These are phyloP conservation scores for Brachyistius frenatus DNA, from an alignment of 2,113 vertebrate genomes.

Conservation along the genomic window DNA sequence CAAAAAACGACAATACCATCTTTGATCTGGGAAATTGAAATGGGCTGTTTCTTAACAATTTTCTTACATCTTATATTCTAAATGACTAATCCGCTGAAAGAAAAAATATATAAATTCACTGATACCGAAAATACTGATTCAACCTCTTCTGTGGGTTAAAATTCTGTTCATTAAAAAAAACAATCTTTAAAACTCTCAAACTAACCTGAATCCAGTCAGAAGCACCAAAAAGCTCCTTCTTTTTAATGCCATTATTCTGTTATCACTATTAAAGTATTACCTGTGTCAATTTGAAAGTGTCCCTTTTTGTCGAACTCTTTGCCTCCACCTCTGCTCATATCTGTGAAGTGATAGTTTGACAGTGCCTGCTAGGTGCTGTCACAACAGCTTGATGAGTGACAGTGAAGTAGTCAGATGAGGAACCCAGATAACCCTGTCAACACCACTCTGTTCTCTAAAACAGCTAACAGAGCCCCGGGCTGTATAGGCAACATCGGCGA, in stretches of 20 bases:
- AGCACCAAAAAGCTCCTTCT: neutral
- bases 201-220: neutral
- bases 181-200: neutral
- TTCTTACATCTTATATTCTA: too few relatives aligned
- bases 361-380: conserved; percentile 63
- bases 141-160: neutral
- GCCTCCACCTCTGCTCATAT: conserved; percentile 34
- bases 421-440: conserved; percentile 67
- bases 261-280: conserved; percentile 18
- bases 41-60: too few relatives aligned
- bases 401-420: conserved; percentile 61
- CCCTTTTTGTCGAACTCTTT: conserved; percentile 10
- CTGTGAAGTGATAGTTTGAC: conserved; percentile 59
- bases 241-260: conserved; percentile 8
- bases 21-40: too few relatives aligned
- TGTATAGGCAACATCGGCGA: conserved; percentile 38
- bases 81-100: neutral
- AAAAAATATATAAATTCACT: neutral
- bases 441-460: conserved; percentile 48
- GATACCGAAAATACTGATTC: too few relatives aligned
- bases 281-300: conserved; percentile 31
- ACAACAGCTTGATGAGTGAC: conserved; percentile 67
- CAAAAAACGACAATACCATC: too few relatives aligned
- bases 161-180: neutral
- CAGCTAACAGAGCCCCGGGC: conserved; percentile 49